Percentiles rank a stretch among this genome's conserved stretches.
These are phyloP conservation scores for Atractosteus spatula DNA, from an alignment of 2,113 vertebrate species.

Conservation along the genomic window DNA sequence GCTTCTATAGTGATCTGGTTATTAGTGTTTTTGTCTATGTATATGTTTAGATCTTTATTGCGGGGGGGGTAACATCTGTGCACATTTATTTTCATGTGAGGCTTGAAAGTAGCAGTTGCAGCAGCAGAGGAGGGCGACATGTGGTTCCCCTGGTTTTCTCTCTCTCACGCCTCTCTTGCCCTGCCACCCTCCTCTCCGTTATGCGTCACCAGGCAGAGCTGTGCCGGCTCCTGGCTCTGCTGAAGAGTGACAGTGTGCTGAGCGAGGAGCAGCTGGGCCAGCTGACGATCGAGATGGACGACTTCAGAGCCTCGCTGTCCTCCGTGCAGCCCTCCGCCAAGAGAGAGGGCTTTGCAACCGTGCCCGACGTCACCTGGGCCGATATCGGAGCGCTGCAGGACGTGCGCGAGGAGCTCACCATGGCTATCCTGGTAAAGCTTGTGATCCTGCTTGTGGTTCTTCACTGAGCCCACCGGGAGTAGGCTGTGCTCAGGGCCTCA, in stretches of 20 bases:
- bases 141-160: too few species aligned
- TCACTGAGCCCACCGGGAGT: not conserved
- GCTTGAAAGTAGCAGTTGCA: not conserved
- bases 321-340: slow-evolving; percentile 92
- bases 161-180: not conserved
- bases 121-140: not conserved
- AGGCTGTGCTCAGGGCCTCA: too few species aligned
- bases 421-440: slow-evolving; percentile 88
- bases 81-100: too few species aligned
- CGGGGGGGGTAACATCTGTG: too few species aligned
- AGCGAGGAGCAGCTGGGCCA: slow-evolving; percentile 76
- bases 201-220: slow-evolving; percentile 69
- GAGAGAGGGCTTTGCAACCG: slow-evolving; percentile 93
- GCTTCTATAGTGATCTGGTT: too few species aligned
- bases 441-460: not conserved
- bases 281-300: slow-evolving; percentile 81
- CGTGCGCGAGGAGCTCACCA: slow-evolving; percentile 88
- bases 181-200: not conserved
- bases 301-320: slow-evolving; percentile 79
- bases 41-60: too few species aligned
- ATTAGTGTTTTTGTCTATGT: too few species aligned
- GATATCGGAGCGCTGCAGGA: slow-evolving; percentile 89
- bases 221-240: slow-evolving; percentile 66
- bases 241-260: slow-evolving; percentile 69
- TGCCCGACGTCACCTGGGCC: slow-evolving; percentile 92